These are phyloP conservation scores for Drosophila paranaensis DNA, from an alignment of 2,888 invertebrate species.

Conservation along the genomic window DNA sequence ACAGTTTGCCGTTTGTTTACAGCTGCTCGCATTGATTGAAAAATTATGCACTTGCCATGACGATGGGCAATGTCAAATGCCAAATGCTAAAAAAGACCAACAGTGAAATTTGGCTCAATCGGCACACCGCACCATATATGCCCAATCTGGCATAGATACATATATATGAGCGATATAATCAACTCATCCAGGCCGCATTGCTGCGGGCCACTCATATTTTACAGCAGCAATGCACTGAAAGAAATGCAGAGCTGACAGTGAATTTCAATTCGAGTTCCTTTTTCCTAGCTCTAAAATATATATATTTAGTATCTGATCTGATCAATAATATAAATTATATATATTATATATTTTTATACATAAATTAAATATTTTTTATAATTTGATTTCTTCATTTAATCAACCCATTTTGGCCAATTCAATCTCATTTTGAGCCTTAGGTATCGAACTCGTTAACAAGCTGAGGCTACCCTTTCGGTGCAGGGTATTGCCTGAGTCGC, in stretches of 20 bases:
- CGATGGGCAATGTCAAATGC: slow-evolving; percentile 77
- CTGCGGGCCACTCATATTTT: neutral
- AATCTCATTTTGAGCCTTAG: too few species aligned
- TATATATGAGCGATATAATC: slow-evolving; percentile 18
- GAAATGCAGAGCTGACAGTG: neutral
- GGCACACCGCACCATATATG: slow-evolving; percentile 62
- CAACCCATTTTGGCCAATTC: too few species aligned
- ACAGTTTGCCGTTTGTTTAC: slow-evolving; percentile 72
- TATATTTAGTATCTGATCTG: too few species aligned
- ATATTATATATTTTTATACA: too few species aligned
- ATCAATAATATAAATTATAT: too few species aligned
- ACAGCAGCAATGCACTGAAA: neutral
- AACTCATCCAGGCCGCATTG: neutral
- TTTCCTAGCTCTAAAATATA: too few species aligned
- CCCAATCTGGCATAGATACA: slow-evolving; percentile 57
- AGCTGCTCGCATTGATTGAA: slow-evolving; percentile 80
- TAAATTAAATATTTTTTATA: too few species aligned
- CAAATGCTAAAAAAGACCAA: slow-evolving; percentile 51
- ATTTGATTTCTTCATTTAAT: too few species aligned
- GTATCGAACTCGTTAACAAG: neutral
- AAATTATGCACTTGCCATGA: slow-evolving; percentile 79
- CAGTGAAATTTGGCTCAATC: slow-evolving; percentile 38
- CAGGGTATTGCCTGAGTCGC: slow-evolving; percentile 37
- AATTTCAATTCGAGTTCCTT: too few species aligned
- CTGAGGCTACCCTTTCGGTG: neutral